Evolutionary conservation across 2,113 vertebrate genomes (phyloP).

Genomic region (Vidua chalybeata): DNA sequence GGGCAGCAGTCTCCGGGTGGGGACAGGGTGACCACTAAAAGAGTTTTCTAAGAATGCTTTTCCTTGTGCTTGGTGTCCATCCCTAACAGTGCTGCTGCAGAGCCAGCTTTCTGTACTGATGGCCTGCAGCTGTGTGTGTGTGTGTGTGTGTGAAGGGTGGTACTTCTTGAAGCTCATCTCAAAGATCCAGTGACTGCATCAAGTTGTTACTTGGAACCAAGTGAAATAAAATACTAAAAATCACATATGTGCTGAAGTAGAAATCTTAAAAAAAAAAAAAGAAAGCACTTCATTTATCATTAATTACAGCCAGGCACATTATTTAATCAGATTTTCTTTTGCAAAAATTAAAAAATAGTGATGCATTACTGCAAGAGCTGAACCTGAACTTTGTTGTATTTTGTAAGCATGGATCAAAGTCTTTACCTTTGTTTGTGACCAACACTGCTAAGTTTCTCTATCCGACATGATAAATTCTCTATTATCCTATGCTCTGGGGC

Average conservation of each 20-base stretch:
- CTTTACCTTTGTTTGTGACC: not conserved
- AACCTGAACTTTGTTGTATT: not conserved
- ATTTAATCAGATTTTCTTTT: not conserved
- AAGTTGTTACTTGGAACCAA: not conserved
- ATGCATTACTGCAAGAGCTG: not conserved
- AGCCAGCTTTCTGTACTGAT: not conserved
- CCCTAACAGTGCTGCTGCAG: not conserved
- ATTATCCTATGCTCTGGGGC: not conserved
- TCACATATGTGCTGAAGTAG: not conserved
- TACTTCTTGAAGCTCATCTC: not conserved
- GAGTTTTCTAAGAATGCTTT: not conserved
- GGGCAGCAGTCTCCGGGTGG: not conserved
- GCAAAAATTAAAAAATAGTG: not conserved
- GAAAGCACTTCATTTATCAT: not conserved
- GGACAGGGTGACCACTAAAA: not conserved
- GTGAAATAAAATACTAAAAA: not conserved
- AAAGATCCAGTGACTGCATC: not conserved
- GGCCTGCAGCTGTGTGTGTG: not conserved
- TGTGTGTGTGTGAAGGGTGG: not conserved
- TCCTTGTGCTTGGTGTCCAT: not conserved
- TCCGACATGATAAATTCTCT: not conserved
- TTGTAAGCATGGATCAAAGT: not conserved
- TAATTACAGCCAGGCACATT: not conserved
- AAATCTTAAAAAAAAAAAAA: not conserved
- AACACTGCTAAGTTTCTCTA: not conserved